Evolutionary conservation across 2,888 invertebrate species (phyloP).

Genomic region (Epinotia bilunana): DNA sequence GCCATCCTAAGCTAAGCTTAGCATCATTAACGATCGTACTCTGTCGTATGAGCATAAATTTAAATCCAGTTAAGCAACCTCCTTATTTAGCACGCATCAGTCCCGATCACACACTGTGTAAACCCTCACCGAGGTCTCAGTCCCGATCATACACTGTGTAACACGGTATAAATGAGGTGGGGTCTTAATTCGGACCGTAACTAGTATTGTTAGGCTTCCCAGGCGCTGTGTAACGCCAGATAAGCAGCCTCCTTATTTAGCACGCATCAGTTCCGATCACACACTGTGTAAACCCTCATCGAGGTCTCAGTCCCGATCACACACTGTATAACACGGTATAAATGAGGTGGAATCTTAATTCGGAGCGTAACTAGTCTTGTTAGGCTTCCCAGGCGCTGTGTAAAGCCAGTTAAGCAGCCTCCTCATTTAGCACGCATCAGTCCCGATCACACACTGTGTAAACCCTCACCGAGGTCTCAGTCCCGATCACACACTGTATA

Average conservation of each 20-base stretch:
- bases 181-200: not conserved
- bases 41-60: not conserved
- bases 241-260: constrained; percentile 8
- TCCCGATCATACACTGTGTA: not conserved
- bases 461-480: not conserved
- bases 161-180: not conserved
- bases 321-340: constrained; percentile 19
- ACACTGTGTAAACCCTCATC: not conserved
- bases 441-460: not conserved
- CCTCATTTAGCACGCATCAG: not conserved
- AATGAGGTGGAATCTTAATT: constrained; percentile 10
- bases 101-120: not conserved
- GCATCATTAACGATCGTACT: not conserved
- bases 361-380: not conserved
- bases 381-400: not conserved
- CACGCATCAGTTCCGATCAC: constrained; percentile 3
- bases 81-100: not conserved
- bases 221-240: not conserved
- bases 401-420: not conserved
- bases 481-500: not conserved
- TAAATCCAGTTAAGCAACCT: not conserved
- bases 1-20: not conserved
- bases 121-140: not conserved
- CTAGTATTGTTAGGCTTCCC: not conserved
- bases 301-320: not conserved